Evolutionary conservation across 2,888 invertebrate species (phyloP).

Genomic region (Timandra comae): DNA sequence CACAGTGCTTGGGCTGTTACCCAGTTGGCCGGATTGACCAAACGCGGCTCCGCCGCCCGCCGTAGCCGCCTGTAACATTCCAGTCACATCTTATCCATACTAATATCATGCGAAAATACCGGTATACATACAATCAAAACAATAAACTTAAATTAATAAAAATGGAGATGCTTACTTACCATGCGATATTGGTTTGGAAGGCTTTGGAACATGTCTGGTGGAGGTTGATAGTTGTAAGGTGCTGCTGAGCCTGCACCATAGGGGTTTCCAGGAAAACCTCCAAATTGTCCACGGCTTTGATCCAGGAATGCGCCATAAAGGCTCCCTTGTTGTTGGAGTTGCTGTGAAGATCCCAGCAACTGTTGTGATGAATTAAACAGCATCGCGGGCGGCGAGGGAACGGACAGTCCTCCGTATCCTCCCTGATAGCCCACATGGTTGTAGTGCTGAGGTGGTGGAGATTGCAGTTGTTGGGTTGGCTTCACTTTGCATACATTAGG

Average conservation of each 20-base stretch:
- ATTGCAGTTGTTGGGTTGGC: constrained; percentile 87
- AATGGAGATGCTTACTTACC: no score
- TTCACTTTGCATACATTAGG: constrained; percentile 90
- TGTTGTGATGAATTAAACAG: constrained; percentile 87
- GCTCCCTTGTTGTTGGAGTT: constrained; percentile 82
- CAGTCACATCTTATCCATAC: neutral
- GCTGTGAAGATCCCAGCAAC: constrained; percentile 70
- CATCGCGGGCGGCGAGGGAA: constrained; percentile 91
- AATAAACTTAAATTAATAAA: no score
- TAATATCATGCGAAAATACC: no score
- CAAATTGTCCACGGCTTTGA: constrained; percentile 87
- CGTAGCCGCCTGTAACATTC: constrained; percentile 52
- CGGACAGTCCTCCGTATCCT: constrained; percentile 87
- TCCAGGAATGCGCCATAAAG: constrained; percentile 89
- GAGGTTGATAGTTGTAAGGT: constrained; percentile 87
- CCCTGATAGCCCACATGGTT: constrained; percentile 84
- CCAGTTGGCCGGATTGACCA: constrained; percentile 87
- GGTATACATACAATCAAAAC: no score
- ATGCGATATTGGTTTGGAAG: constrained; percentile 68
- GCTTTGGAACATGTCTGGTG: constrained; percentile 74
- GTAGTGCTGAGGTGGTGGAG: constrained; percentile 81
- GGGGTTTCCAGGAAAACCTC: constrained; percentile 85
- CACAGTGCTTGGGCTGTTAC: constrained; percentile 90
- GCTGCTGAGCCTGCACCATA: constrained; percentile 81
- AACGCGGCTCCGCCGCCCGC: constrained; percentile 81